Percentiles rank a stretch among this genome's conserved stretches.
These are phyloP conservation scores for Ailurus styani DNA, from an alignment of 2,113 vertebrate species.

Conservation along the genomic window DNA sequence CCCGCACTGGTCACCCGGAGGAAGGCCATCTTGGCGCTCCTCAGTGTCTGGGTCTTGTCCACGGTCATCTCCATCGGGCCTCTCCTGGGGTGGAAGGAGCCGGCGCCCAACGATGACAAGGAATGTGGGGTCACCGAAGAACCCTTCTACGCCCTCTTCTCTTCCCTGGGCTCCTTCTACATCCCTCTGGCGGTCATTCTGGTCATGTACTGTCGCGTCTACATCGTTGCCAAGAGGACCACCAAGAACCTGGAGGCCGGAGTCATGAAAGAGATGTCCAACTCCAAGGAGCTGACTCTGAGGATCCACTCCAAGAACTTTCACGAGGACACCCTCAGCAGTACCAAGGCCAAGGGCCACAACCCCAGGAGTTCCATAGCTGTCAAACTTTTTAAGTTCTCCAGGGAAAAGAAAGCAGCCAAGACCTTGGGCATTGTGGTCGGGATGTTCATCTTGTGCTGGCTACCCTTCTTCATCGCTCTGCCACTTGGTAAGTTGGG, in stretches of 20 bases:
- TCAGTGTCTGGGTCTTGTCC: constrained; percentile 93
- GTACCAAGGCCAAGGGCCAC: constrained; percentile 86
- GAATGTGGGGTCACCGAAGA: constrained; percentile 94
- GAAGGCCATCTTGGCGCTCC: constrained; percentile 91
- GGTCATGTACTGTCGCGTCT: constrained; percentile 96
- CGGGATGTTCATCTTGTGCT: constrained; percentile 95
- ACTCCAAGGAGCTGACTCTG: constrained; percentile 94
- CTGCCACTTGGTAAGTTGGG: constrained; percentile 91
- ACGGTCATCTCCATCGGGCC: constrained; percentile 97
- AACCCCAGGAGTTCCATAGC: constrained; percentile 91
- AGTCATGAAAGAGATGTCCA: constrained; percentile 94
- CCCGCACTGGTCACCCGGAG: constrained; percentile 93
- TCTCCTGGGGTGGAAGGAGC: constrained; percentile 96
- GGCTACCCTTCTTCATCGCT: constrained; percentile 95
- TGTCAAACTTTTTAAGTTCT: constrained; percentile 94
- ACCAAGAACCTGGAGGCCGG: constrained; percentile 97
- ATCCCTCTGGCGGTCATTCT: constrained; percentile 94
- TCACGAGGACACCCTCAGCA: constrained; percentile 85
- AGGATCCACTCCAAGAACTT: constrained; percentile 94
- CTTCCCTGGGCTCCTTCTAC: constrained; percentile 97
- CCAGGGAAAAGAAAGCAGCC: constrained; percentile 96
- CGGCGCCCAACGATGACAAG: constrained; percentile 89
- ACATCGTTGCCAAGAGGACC: constrained; percentile 95
- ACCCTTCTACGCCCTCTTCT: constrained; percentile 96
- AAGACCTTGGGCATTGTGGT: constrained; percentile 96